Evolutionary conservation across 2,797 vertebrate species (phyloP).

Genomic region (Oceanodroma leucorhoa): DNA sequence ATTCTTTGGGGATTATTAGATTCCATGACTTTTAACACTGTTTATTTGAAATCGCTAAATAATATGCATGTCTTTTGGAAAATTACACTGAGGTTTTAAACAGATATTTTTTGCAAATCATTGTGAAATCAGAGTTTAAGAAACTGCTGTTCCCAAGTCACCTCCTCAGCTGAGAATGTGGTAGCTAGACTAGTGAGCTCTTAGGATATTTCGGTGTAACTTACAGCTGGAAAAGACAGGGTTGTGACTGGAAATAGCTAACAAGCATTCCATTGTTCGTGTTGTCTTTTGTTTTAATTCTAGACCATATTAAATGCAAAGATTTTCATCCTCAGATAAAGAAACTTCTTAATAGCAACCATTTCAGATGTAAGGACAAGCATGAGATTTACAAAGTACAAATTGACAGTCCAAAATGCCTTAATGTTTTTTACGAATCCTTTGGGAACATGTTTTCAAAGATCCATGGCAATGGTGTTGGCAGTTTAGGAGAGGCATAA

Average conservation of each 20-base stretch:
- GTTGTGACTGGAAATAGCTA: background rate
- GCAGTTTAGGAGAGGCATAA: conserved; percentile 10
- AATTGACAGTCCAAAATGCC: background rate
- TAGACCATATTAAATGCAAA: background rate
- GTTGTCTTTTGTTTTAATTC: background rate
- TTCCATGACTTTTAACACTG: background rate
- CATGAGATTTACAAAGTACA: background rate
- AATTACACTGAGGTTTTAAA: background rate
- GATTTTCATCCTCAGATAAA: background rate
- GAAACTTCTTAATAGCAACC: background rate
- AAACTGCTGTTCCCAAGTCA: background rate
- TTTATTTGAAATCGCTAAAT: background rate
- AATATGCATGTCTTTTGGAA: background rate
- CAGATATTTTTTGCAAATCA: background rate
- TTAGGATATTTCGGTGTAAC: background rate
- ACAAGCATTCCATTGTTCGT: background rate
- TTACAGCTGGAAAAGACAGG: background rate
- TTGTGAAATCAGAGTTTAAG: background rate
- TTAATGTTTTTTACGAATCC: background rate
- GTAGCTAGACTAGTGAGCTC: background rate
- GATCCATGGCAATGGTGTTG: conserved; percentile 39
- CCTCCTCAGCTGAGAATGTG: background rate
- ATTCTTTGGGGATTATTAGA: background rate
- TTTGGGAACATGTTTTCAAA: conserved; percentile 22
- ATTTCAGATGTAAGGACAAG: background rate